Percentiles rank a stretch among this genome's conserved stretches.
These are phyloP conservation scores for Xanthia togata DNA, from an alignment of 2,888 invertebrate genomes.

Conservation along the genomic window DNA sequence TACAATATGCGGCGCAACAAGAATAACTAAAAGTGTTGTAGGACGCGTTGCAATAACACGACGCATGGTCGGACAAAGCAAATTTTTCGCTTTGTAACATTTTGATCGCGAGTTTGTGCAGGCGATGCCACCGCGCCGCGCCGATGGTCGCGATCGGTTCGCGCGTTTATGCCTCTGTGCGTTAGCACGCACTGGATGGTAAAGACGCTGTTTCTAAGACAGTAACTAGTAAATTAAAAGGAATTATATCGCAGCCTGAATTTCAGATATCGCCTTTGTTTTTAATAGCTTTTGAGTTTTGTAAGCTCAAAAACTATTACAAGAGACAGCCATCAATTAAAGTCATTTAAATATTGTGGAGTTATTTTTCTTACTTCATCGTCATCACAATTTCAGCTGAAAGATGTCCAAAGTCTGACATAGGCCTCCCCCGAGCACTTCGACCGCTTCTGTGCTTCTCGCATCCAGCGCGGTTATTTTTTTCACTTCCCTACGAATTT, in stretches of 20 bases:
- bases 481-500: neutral
- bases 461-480: no score
- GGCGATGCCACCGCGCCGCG: no score
- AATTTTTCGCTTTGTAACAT: constrained; percentile 69
- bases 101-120: constrained; percentile 62
- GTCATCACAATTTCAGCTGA: neutral
- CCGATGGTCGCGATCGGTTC: constrained; percentile 33
- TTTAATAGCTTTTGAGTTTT: neutral
- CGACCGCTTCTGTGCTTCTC: neutral
- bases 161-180: constrained; percentile 40
- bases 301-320: no score
- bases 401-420: no score
- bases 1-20: constrained; percentile 35
- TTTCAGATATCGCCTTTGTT: neutral
- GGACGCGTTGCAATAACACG: constrained; percentile 59
- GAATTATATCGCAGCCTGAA: neutral
- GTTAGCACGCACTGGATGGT: constrained; percentile 49
- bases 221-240: no score
- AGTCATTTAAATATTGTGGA: neutral
- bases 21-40: constrained; percentile 55
- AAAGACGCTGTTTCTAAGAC: neutral
- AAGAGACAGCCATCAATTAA: neutral
- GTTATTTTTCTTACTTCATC: neutral
- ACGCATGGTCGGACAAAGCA: constrained; percentile 62
- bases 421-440: neutral